Evolutionary conservation across 2,797 vertebrate genomes (phyloP), one percentile per base, ranked within the genome.

Genomic region (Gymnocypris eckloni): DNA sequence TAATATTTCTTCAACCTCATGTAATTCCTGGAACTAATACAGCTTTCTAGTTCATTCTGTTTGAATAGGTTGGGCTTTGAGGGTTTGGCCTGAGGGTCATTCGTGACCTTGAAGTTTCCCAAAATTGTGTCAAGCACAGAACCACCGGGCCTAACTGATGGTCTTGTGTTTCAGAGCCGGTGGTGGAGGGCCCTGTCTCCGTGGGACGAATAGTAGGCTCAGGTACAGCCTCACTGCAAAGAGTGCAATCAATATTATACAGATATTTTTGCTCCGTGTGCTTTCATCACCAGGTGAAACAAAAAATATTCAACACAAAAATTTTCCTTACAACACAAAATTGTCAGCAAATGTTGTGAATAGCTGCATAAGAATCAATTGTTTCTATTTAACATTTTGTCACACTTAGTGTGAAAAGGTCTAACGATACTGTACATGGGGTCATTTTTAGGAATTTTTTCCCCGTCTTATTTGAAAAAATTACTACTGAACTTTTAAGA

Each of bases 131-230:
- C 28, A 18, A 67, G 56, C 72, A 79, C 41, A 39, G 56, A 66
- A 59, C 43, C 59, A 43, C 25, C 7, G 20, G 77, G 54, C 82
- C 80, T 90, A 88, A 90, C 82, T 84, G 56, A 67, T 86, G 86
- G 81, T 95, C 94, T 94, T 96, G 92, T 96, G 88, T 96, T 95
- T 93, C 95, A 96, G 95, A 95, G 92, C 77, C 90, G 90, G 93
- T 92, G 90, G 87, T 89, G 25, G 94, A 94, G 87, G 90, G 89
- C 73, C 56, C 88, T 77, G 76, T 88, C 94, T 86, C 67, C 92
- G 93, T 54, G 92, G 94, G 94, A 95, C 93, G 83, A 91, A 90
- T 94, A 91, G 93, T 94, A 94, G 94, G 91, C 93, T 91, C 94
- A 95, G 95, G 95, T 96, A 95, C 93, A 93, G 75, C 84, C 84